phyloP scores from a whole-genome alignment of 1,140 invertebrate species.

The Magallana angulata region DNA sequence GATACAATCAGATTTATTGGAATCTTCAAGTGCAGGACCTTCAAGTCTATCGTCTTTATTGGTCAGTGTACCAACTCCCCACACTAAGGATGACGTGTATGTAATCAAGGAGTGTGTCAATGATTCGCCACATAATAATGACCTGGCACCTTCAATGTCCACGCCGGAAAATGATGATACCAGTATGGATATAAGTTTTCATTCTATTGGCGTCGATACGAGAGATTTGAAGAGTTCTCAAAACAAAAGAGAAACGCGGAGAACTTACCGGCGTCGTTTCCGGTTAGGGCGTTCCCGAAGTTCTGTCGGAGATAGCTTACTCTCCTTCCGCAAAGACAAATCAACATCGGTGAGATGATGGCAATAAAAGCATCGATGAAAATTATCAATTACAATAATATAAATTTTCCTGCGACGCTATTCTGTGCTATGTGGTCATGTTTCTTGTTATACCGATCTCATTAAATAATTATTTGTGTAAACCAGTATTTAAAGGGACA shows the following conservation, averaged over 20 bases:
- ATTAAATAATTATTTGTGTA: not conserved
- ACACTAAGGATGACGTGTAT: not conserved
- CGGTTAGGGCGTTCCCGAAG: constrained; percentile 5
- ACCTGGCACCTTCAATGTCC: not conserved
- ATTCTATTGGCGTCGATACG: not conserved
- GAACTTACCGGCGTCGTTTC: not conserved
- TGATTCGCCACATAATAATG: not conserved
- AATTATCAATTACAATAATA: not conserved
- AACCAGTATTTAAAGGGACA: too few relatives aligned
- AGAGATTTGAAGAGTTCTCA: not conserved
- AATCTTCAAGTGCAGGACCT: not conserved
- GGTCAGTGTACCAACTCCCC: not conserved
- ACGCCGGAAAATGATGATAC: not conserved
- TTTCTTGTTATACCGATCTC: not conserved
- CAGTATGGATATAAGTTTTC: not conserved
- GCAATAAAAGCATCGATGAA: not conserved
- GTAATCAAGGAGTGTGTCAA: not conserved
- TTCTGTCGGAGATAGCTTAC: not conserved
- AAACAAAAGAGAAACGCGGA: not conserved
- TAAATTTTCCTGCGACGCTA: too few relatives aligned
- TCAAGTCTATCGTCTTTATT: constrained; percentile 5
- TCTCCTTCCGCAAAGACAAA: not conserved
- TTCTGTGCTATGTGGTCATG: not conserved
- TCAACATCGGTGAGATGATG: not conserved
- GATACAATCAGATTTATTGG: not conserved